phyloP scores from a whole-genome alignment of 2,797 vertebrate species.

The Aeoliscus strigatus region DNA sequence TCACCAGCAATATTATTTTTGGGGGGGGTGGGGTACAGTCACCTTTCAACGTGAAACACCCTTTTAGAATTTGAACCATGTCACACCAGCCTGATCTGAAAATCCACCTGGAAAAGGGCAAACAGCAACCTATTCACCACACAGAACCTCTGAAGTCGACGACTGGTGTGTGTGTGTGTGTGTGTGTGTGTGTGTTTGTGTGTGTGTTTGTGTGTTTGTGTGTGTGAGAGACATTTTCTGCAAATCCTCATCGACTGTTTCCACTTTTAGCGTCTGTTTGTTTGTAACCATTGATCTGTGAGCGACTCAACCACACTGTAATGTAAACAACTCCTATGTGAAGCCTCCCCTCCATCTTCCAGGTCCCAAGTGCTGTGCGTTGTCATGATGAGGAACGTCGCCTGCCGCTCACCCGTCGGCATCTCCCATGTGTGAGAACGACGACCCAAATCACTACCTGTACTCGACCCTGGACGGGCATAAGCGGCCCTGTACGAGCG shows the following conservation, averaged over 20 bases:
- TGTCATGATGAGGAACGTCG: conserved; percentile 40
- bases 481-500: conserved; percentile 22
- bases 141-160: conserved; percentile 26
- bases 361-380: neutral
- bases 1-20: no score
- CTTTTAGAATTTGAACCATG: no score
- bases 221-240: conserved; percentile 8
- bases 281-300: conserved; percentile 8
- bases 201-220: conserved; percentile 6
- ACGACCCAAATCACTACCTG: conserved; percentile 55
- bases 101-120: conserved; percentile 38
- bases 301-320: conserved; percentile 3
- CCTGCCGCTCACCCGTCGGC: conserved; percentile 2
- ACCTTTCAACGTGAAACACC: conserved; percentile 29
- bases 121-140: conserved; percentile 13
- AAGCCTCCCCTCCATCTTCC: conserved; percentile 14
- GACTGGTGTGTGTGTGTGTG: conserved; percentile 5
- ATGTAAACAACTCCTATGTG: neutral
- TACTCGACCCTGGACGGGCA: conserved; percentile 59
- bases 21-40: no score
- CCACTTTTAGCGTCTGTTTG: conserved; percentile 9
- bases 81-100: no score
- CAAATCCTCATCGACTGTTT: conserved; percentile 24
- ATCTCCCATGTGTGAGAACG: conserved; percentile 60
- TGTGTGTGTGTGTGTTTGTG: conserved; percentile 13